Conservation (phyloP, 2,888 invertebrate genomes). For the Drosophila percnosoma region DNA sequence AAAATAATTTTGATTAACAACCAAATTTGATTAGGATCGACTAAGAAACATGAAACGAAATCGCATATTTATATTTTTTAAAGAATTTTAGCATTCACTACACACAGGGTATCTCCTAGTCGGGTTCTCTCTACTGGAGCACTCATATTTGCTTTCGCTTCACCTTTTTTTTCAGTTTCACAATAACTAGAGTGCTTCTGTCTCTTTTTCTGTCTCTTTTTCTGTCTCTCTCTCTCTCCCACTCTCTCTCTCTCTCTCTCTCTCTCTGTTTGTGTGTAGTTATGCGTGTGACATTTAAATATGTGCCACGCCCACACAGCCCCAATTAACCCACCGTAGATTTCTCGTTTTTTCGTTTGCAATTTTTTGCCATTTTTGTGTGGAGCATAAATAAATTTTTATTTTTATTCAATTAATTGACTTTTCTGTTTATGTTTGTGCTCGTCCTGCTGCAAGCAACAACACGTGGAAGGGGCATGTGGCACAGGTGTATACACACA, state of each 20-base stretch:
- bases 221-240: not conserved
- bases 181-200: conserved; percentile 15
- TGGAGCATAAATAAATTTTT: conserved; percentile 46
- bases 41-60: not conserved
- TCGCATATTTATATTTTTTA: not conserved
- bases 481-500: conserved; percentile 6
- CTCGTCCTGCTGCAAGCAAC: conserved; percentile 18
- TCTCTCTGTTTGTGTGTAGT: conserved; percentile 10
- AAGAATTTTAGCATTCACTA: not conserved
- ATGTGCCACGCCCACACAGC: conserved; percentile 33
- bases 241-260: not conserved
- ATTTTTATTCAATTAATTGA: conserved; percentile 73
- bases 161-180: conserved; percentile 22
- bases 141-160: conserved; percentile 6
- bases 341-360: conserved; percentile 13
- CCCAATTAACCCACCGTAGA: conserved; percentile 41
- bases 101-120: not conserved
- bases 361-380: conserved; percentile 14
- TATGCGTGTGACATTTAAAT: conserved; percentile 55
- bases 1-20: not conserved
- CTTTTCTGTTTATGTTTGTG: conserved; percentile 59
- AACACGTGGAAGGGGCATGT: not conserved
- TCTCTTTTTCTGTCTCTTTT: not conserved
- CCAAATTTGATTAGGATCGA: not conserved
- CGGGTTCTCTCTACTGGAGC: not conserved